These are phyloP conservation scores for Vicugna pacos DNA, from an alignment of 2,113 vertebrate genomes.

Conservation along the genomic window DNA sequence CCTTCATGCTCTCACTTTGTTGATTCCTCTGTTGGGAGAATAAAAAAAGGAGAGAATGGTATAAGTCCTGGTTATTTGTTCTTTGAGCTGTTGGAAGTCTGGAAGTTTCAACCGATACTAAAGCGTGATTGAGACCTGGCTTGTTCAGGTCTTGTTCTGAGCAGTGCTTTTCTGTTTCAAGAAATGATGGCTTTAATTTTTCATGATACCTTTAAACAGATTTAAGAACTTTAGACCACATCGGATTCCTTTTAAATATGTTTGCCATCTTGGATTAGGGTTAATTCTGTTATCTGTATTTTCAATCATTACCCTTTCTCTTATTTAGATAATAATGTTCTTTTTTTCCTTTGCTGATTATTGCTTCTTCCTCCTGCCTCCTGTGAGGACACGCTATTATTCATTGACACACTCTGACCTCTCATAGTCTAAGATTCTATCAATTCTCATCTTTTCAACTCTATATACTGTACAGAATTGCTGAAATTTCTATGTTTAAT, in stretches of 20 bases:
- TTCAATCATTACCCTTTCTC: neutral
- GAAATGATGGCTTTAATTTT: slow-evolving; percentile 27
- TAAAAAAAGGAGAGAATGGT: neutral
- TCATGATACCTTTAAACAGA: slow-evolving; percentile 4
- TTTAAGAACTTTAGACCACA: slow-evolving; percentile 23
- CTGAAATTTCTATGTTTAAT: neutral
- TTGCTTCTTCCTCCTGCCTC: neutral
- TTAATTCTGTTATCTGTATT: neutral
- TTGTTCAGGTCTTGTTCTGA: slow-evolving; percentile 7
- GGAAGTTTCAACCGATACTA: neutral
- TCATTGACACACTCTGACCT: neutral
- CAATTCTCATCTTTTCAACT: neutral
- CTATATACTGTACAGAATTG: neutral
- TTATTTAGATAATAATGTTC: neutral
- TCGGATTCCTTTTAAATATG: slow-evolving; percentile 11
- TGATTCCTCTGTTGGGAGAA: neutral
- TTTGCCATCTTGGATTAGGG: neutral
- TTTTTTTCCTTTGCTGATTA: neutral
- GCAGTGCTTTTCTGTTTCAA: slow-evolving; percentile 51
- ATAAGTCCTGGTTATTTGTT: neutral
- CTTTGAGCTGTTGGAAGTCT: neutral
- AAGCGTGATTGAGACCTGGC: neutral
- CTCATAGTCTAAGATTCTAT: neutral
- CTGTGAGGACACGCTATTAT: neutral
- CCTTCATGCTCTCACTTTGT: neutral